These are phyloP conservation scores for Hydrophis major DNA, from an alignment of 2,797 vertebrate species.

Conservation along the genomic window DNA sequence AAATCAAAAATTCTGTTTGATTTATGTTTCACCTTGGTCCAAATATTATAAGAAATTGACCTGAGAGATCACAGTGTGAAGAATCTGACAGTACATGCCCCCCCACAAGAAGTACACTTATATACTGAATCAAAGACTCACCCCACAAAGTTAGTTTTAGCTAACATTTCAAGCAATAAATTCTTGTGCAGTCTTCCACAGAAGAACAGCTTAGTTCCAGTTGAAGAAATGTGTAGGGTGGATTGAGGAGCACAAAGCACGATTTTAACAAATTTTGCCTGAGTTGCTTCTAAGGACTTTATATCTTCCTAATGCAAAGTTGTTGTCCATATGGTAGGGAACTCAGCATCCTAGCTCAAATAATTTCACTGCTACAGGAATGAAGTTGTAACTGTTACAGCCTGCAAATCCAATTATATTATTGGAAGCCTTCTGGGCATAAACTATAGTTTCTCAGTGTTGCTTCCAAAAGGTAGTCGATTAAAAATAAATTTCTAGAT, in stretches of 20 bases:
- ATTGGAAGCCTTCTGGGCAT: not conserved
- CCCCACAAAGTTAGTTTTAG: not conserved
- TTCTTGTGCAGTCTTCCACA: not conserved
- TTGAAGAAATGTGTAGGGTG: not conserved
- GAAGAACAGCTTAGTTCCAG: not conserved
- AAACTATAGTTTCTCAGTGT: not conserved
- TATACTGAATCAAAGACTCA: not conserved
- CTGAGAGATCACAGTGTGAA: not conserved
- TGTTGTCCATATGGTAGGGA: not conserved
- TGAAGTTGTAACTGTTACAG: not conserved
- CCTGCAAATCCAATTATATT: not conserved
- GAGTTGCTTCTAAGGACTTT: not conserved
- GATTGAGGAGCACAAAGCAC: not conserved
- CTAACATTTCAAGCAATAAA: not conserved
- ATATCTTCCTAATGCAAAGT: not conserved
- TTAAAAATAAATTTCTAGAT: not conserved
- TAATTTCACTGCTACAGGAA: not conserved
- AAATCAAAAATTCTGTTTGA: not conserved
- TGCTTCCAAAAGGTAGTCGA: not conserved
- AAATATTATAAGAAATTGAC: not conserved
- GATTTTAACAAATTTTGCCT: not conserved
- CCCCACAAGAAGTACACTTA: not conserved
- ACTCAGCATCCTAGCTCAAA: not conserved
- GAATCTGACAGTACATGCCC: not conserved
- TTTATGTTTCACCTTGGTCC: not conserved